Percentiles rank a stretch among this genome's conserved stretches.
phyloP scores from a whole-genome alignment of 1,140 invertebrate genomes.

The Heliconius melpomene region DNA sequence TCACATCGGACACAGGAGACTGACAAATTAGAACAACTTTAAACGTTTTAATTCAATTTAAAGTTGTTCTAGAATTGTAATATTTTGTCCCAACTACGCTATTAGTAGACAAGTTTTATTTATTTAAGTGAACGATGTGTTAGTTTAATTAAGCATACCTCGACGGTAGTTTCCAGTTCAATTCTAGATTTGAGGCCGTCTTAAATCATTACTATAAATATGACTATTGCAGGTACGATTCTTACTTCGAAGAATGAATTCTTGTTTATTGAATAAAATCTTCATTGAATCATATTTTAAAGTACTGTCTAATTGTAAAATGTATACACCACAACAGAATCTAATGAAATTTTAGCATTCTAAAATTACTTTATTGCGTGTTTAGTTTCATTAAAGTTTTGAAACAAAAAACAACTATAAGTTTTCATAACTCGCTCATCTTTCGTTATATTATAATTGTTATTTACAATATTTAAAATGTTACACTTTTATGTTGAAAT shows the following conservation, averaged over 20 bases:
- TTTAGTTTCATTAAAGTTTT: neutral
- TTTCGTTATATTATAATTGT: neutral
- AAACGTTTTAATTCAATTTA: constrained; percentile 8
- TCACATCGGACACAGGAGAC: neutral
- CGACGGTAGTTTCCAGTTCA: too few relatives aligned
- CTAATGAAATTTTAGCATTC: neutral
- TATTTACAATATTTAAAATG: neutral
- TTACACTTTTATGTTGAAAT: neutral
- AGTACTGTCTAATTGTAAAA: neutral
- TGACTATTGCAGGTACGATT: neutral
- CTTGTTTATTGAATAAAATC: too few relatives aligned
- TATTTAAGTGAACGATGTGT: neutral
- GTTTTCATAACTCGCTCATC: neutral
- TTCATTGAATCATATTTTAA: neutral
- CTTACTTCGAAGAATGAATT: neutral
- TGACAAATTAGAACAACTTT: constrained; percentile 2
- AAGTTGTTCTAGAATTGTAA: neutral
- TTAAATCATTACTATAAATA: neutral
- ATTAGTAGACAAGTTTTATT: neutral
- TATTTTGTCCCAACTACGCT: neutral
- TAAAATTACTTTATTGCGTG: neutral
- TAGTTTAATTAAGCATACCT: neutral
- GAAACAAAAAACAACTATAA: neutral
- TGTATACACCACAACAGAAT: neutral
- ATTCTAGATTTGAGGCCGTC: too few relatives aligned